Base-by-base conservation (phyloP, 64 coral and sea anemone genomes). In the Cladopsammia gracilis region DNA sequence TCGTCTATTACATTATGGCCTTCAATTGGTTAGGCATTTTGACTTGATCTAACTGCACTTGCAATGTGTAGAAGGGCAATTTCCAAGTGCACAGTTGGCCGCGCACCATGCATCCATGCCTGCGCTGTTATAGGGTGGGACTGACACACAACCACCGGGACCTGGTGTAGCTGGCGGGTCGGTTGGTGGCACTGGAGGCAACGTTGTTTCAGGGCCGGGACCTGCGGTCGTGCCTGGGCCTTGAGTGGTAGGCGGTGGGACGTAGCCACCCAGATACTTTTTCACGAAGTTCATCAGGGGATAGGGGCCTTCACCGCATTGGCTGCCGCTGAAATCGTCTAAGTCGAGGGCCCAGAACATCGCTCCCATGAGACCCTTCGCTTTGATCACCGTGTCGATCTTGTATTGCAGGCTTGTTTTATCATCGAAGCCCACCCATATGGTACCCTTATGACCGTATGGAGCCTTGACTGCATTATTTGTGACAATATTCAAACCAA, bases 341-440 rank as follows among this genome's bases (percentile, higher is more conserved):
- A 91, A 48, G 50, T 91, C 89, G 7, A 91, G 47, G 3, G 75
- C 77, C 89, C 89, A 91, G 65, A 81, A 91, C 89, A 91, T 91
- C 13, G 70, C 77, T 26, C 89, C 89, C 60, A 53, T 77, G 9
- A 91, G 77, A 19, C 70, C 57, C 10, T 91, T 82, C 26, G 59
- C 48, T 56, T 74, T 75, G 49, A 92, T 81, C 0, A 92, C 47
- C 0, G 68, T 10, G 4, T 34, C 6, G 5, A 85, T 43, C 51
- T 92, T 92, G 26, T 52, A 15, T 0, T 72, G 0, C 24, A 92
- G 49, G 54, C 90, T 92, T 7, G 72, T 0, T n/a, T 5, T 7
- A 46, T 89, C n/a, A 46, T 93, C 92, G 92, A 94, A 94, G 12
- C 78, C 90, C 4, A 92, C 71, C 90, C 90, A 92, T 1, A 50